phyloP scores from a whole-genome alignment of 2,797 vertebrate genomes.

The Intellagama lesueurii region DNA sequence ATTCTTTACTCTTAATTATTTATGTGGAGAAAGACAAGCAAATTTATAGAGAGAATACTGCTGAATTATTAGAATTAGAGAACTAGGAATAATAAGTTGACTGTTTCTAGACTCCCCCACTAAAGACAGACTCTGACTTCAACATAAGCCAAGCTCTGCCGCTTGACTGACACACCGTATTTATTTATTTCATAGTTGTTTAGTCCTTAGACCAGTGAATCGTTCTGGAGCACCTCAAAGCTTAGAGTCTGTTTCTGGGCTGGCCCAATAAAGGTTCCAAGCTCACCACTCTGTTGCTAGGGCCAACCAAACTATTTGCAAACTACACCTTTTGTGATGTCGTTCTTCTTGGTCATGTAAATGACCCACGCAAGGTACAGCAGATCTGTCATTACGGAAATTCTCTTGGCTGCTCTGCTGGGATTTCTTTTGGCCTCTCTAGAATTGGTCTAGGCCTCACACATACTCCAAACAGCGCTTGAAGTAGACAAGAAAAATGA shows the following conservation, averaged over 20 bases:
- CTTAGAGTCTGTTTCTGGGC: neutral
- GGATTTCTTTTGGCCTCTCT: neutral
- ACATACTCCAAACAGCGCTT: neutral
- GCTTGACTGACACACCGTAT: too few species aligned
- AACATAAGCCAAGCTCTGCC: too few species aligned
- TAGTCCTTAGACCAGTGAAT: too few species aligned
- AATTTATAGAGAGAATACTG: too few species aligned
- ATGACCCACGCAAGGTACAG: neutral
- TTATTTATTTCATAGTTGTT: neutral
- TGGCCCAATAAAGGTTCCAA: neutral
- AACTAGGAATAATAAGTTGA: too few species aligned
- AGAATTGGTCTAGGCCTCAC: neutral
- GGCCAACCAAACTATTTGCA: neutral
- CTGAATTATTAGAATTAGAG: too few species aligned
- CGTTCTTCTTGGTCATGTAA: neutral
- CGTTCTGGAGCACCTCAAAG: neutral
- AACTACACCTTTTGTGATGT: neutral
- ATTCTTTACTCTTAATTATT: too few species aligned
- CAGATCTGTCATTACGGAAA: neutral
- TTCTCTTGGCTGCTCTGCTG: neutral
- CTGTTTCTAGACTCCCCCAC: too few species aligned
- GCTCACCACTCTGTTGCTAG: neutral
- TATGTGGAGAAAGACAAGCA: too few species aligned
- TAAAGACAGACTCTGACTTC: too few species aligned
- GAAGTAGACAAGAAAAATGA: conserved; percentile 5